phyloP scores from a whole-genome alignment of 2,797 vertebrate genomes.

The Sciaenops ocellatus region DNA sequence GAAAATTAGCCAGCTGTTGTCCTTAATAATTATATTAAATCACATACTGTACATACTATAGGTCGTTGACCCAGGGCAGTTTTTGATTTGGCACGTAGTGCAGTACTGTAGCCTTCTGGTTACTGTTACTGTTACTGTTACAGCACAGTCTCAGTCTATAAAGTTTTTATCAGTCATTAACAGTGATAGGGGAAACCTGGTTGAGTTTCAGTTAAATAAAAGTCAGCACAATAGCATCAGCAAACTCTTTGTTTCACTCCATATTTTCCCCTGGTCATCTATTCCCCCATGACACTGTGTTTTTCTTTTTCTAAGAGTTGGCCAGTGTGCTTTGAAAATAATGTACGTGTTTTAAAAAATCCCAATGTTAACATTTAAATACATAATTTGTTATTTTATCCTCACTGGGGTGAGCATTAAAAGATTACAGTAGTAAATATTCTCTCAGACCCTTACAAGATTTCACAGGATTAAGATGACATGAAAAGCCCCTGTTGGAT shows the following conservation, averaged over 20 bases:
- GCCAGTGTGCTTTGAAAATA: neutral
- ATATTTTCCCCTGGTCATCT: no score
- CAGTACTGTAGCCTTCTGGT: neutral
- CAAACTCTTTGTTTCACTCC: no score
- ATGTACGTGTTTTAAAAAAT: neutral
- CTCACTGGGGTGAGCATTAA: neutral
- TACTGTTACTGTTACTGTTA: neutral
- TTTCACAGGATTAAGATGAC: conserved; percentile 11
- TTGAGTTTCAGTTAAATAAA: no score
- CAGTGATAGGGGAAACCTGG: no score
- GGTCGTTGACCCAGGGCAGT: neutral
- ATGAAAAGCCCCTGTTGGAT: neutral
- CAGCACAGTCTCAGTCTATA: neutral
- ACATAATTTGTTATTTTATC: neutral
- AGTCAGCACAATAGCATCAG: no score
- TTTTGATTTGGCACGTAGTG: neutral
- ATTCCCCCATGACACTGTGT: neutral
- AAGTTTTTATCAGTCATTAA: no score
- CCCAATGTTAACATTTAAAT: neutral
- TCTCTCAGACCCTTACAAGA: neutral
- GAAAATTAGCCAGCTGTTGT: neutral
- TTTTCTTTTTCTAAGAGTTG: neutral
- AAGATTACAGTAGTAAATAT: conserved; percentile 15
- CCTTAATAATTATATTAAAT: neutral
- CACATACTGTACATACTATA: neutral